Percentiles rank a stretch among this genome's conserved stretches.
phyloP scores from a whole-genome alignment of 1,140 invertebrate genomes.

The Formica selysi region DNA sequence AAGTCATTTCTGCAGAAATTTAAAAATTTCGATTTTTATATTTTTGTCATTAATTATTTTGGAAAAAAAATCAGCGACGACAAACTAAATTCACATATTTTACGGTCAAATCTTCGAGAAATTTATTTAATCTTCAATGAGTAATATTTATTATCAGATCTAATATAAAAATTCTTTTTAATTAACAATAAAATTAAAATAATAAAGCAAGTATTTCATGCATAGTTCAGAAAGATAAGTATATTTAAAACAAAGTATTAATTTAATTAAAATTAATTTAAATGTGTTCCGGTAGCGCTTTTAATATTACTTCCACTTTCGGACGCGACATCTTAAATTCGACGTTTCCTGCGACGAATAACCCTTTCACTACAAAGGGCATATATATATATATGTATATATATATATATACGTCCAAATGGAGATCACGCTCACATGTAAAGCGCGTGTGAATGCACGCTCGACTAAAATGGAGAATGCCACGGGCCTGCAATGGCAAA shows the following conservation, averaged over 20 bases:
- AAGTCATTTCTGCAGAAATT: not conserved
- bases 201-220: not conserved
- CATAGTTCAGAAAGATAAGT: not conserved
- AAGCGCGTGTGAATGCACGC: conserved; percentile 14
- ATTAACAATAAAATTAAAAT: not conserved
- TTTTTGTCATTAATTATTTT: not conserved
- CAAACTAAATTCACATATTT: not conserved
- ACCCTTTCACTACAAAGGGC: conserved; percentile 49
- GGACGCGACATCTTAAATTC: conserved; percentile 51
- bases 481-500: conserved; percentile 4
- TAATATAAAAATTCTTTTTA: not conserved
- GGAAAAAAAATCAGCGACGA: too few relatives aligned
- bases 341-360: conserved; percentile 56
- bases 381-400: not conserved
- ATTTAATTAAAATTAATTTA: not conserved
- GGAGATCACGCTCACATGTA: conserved; percentile 29
- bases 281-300: not conserved
- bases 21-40: not conserved
- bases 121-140: not conserved
- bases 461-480: conserved; percentile 30
- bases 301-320: conserved; percentile 29
- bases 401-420: conserved; percentile 2
- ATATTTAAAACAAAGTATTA: not conserved
- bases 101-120: not conserved
- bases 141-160: not conserved